Evolutionary conservation across 1,140 invertebrate genomes (phyloP).

Genomic region (Eueides isabella): DNA sequence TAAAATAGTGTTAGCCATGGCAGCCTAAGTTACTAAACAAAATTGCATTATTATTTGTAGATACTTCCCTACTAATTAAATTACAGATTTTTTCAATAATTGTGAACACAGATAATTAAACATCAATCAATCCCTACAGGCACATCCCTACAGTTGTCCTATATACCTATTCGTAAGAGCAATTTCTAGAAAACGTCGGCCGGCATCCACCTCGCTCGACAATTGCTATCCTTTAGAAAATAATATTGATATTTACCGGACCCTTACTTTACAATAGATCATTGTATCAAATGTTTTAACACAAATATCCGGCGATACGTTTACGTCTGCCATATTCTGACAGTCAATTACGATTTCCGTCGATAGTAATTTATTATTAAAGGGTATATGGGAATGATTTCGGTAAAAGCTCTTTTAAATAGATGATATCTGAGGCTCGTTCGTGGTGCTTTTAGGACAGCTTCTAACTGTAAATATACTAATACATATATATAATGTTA

Average conservation of each 20-base stretch:
- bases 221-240: constrained; percentile 14
- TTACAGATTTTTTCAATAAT: too few species aligned
- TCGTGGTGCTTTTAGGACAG: too few species aligned
- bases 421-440: too few species aligned
- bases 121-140: not conserved
- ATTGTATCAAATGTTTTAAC: constrained; percentile 17
- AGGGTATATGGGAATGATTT: not conserved
- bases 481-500: too few species aligned
- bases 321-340: constrained; percentile 12
- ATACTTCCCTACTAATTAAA: too few species aligned
- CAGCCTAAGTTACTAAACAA: too few species aligned
- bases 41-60: too few species aligned
- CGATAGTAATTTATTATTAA: constrained; percentile 11
- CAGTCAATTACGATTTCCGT: constrained; percentile 27
- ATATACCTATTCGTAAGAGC: not conserved
- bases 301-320: constrained; percentile 29
- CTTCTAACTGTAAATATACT: too few species aligned
- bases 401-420: not conserved
- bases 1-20: too few species aligned
- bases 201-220: not conserved
- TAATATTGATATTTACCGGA: constrained; percentile 1
- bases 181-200: constrained; percentile 5
- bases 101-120: not conserved
- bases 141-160: not conserved
- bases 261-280: not conserved